Percentiles rank a stretch among this genome's conserved stretches.
Evolutionary conservation across 2,888 invertebrate species (phyloP).

Genomic region (Phymatocera aterrima): DNA sequence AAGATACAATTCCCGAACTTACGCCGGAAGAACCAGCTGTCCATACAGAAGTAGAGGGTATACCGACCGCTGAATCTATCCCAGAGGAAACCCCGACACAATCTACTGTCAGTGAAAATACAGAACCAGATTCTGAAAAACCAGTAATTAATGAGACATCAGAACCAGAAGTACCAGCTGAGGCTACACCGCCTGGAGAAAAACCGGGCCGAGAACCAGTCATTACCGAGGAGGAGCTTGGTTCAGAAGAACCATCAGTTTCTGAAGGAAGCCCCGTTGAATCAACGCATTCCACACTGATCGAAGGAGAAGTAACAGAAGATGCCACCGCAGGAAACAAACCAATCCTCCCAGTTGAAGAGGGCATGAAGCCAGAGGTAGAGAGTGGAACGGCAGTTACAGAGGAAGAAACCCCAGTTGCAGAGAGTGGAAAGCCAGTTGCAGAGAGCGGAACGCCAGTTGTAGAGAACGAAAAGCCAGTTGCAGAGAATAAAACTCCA

Average conservation of each 20-base stretch:
- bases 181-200: neutral
- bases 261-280: constrained; percentile 26
- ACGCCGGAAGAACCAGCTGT: constrained; percentile 8
- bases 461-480: constrained; percentile 45
- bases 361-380: constrained; percentile 34
- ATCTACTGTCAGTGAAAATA: constrained; percentile 1
- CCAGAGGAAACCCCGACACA: constrained; percentile 27
- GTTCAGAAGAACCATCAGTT: constrained; percentile 46
- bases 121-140: constrained; percentile 28
- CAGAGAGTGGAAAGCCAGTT: constrained; percentile 38
- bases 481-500: too few relatives aligned
- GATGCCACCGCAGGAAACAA: constrained; percentile 46
- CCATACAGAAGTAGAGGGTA: constrained; percentile 11
- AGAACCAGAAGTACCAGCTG: constrained; percentile 43
- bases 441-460: constrained; percentile 37
- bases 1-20: neutral
- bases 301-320: constrained; percentile 6
- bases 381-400: constrained; percentile 40
- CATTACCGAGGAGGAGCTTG: constrained; percentile 9
- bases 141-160: constrained; percentile 32
- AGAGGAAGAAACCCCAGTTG: constrained; percentile 38
- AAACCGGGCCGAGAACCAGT: constrained; percentile 19
- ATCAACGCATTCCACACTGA: neutral
- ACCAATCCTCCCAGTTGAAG: constrained; percentile 4
- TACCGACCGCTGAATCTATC: neutral